Percentiles rank a stretch among this genome's conserved stretches.
Conservation (phyloP, 2,888 invertebrate species). For the Scaptomyza parva region DNA sequence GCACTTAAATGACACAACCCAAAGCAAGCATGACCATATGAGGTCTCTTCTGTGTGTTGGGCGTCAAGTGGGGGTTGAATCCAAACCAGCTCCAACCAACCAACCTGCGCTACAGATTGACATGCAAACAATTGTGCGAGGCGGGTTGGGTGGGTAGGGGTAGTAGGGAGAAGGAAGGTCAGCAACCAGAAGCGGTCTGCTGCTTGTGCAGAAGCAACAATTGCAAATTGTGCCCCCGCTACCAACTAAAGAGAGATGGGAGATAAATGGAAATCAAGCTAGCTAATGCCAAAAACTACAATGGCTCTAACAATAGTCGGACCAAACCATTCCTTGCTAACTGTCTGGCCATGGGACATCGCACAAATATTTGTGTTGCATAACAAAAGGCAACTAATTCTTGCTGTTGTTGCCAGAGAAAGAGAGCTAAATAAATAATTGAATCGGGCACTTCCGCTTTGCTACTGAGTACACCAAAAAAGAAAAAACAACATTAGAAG, state of each 20-base stretch:
- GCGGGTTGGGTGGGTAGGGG: no score
- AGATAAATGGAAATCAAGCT: slow-evolving; percentile 7
- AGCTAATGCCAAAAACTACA: slow-evolving; percentile 62
- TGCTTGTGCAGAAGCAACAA: slow-evolving; percentile 63
- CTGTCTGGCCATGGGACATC: slow-evolving; percentile 32
- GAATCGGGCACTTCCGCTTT: slow-evolving; percentile 73
- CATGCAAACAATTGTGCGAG: slow-evolving; percentile 70
- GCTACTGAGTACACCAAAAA: slow-evolving; percentile 27
- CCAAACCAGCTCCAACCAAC: slow-evolving; percentile 11
- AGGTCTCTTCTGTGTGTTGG: slow-evolving; percentile 31
- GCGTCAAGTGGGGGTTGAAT: neutral
- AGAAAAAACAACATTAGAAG: neutral
- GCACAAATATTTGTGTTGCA: slow-evolving; percentile 66
- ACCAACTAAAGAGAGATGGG: neutral
- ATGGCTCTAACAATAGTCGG: slow-evolving; percentile 56
- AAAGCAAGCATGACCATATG: slow-evolving; percentile 61
- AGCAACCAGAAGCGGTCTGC: slow-evolving; percentile 1
- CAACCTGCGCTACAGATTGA: slow-evolving; percentile 71
- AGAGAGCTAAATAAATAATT: slow-evolving; percentile 73
- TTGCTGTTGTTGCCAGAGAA: slow-evolving; percentile 16
- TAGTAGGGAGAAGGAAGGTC: neutral
- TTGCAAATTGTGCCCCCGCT: slow-evolving; percentile 67
- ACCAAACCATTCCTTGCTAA: slow-evolving; percentile 2
- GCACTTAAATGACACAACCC: slow-evolving; percentile 81
- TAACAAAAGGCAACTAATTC: slow-evolving; percentile 74